Conservation (phyloP, 2,113 vertebrate species). For the Phrynocephalus versicolor region DNA sequence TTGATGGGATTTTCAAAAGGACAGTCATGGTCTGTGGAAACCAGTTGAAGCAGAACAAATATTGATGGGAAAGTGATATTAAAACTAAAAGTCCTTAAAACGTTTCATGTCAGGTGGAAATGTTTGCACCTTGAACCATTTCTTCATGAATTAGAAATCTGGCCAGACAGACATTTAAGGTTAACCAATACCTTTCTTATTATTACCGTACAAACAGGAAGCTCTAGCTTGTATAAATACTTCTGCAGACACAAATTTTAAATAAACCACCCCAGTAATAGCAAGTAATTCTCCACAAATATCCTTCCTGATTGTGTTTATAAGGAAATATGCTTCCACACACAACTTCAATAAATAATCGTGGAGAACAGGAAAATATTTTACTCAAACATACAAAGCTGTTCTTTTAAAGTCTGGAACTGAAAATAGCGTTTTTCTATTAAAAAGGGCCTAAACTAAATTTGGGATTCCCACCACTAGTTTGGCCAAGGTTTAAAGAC, state of each 20-base stretch:
- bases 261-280: conserved; percentile 12
- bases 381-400: background rate
- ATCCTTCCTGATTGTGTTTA: background rate
- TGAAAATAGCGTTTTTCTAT: background rate
- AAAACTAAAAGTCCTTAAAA: background rate
- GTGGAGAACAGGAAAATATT: background rate
- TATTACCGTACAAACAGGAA: conserved; percentile 37
- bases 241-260: background rate
- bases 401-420: background rate
- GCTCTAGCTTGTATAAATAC: background rate
- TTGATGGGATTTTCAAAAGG: background rate
- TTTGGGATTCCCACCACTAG: background rate
- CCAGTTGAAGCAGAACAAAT: background rate
- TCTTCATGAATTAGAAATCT: conserved; percentile 2
- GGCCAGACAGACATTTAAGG: conserved; percentile 6
- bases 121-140: background rate
- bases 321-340: background rate
- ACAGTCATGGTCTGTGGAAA: background rate
- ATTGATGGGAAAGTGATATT: background rate
- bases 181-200: conserved; percentile 23
- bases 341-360: background rate
- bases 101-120: background rate
- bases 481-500: background rate
- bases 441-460: background rate
- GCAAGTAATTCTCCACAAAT: background rate